Evolutionary conservation across 2,888 invertebrate genomes (phyloP).

Genomic region (Glomeris marginata): DNA sequence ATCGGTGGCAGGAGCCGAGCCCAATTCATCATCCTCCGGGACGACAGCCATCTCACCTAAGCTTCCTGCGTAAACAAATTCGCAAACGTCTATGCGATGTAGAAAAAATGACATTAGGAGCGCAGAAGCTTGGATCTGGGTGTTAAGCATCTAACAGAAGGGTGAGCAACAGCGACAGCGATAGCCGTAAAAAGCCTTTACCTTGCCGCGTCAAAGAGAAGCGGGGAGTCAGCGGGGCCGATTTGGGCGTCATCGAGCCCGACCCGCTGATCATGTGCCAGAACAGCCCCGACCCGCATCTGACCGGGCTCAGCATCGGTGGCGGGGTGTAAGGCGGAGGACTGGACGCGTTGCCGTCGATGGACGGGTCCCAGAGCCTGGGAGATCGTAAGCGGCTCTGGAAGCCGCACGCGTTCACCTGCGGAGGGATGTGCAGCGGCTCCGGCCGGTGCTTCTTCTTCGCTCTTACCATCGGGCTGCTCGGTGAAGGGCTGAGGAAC

Average conservation of each 20-base stretch:
- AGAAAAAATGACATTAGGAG: no score
- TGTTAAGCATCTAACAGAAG: no score
- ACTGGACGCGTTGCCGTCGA: conserved; percentile 12
- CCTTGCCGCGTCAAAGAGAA: conserved; percentile 7
- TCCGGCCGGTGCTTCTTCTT: conserved; percentile 30
- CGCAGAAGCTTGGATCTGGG: no score
- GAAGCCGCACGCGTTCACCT: conserved; percentile 35
- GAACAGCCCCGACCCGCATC: conserved; percentile 74
- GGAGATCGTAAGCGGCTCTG: conserved; percentile 39
- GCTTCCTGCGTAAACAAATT: no score
- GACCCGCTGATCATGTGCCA: conserved; percentile 31
- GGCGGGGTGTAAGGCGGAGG: conserved; percentile 72
- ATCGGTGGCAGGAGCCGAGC: no score
- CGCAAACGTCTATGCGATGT: no score
- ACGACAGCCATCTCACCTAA: no score
- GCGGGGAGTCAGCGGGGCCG: conserved; percentile 26
- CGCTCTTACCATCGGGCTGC: conserved; percentile 23
- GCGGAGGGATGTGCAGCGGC: conserved; percentile 32
- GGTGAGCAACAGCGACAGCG: no score
- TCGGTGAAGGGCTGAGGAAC: conserved; percentile 54
- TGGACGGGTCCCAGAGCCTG: conserved; percentile 24
- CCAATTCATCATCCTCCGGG: no score
- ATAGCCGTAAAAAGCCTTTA: no score
- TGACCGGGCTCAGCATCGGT: conserved; percentile 82
- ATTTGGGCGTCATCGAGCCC: conserved; percentile 23